Conservation (phyloP, 2,888 invertebrate species). For the Pecten maximus region DNA sequence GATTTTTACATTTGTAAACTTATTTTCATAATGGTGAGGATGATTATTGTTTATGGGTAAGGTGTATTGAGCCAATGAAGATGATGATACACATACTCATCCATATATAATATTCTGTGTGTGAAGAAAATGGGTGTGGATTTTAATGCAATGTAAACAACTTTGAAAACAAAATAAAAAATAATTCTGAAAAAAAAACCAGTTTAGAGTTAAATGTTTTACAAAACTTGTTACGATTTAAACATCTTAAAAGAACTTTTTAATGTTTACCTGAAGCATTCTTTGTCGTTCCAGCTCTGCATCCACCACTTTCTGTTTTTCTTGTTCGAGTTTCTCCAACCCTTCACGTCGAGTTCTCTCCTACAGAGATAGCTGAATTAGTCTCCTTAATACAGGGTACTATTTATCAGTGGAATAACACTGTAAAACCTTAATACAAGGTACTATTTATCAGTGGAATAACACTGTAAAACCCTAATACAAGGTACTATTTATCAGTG, state of each 20-base stretch:
- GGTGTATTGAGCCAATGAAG: no score
- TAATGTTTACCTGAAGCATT: slow-evolving; percentile 73
- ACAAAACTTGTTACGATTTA: no score
- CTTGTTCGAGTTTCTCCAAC: slow-evolving; percentile 83
- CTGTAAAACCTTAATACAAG: background rate
- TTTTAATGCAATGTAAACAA: no score
- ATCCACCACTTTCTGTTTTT: slow-evolving; percentile 73
- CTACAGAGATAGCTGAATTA: slow-evolving; percentile 53
- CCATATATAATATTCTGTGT: no score
- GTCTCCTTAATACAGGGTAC: background rate
- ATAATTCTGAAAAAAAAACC: no score
- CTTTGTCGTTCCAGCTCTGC: slow-evolving; percentile 65
- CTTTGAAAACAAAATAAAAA: no score
- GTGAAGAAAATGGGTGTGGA: no score
- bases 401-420: background rate
- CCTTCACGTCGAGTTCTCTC: slow-evolving; percentile 80
- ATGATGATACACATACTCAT: no score
- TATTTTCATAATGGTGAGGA: no score
- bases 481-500: background rate
- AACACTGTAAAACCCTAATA: background rate
- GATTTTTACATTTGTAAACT: no score
- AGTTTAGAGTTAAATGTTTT: no score
- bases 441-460: background rate
- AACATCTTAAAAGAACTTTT: background rate
- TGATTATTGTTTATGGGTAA: no score